Base-by-base conservation (phyloP, 2,888 invertebrate genomes). In the Orchestes rusci region DNA sequence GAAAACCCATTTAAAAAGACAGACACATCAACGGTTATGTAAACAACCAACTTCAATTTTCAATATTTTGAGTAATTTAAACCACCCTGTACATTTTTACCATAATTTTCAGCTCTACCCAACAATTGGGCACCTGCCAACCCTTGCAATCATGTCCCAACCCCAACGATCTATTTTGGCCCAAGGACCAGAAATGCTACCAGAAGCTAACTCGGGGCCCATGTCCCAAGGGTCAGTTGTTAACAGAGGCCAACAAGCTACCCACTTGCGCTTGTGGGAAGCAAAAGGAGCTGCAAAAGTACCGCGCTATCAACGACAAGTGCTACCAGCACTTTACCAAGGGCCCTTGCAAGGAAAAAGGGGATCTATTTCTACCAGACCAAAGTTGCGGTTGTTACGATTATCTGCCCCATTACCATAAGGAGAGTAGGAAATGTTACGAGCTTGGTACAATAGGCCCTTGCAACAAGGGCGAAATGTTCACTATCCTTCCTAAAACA, bases 261-360 rank as follows among this genome's bases (percentile, higher is more conserved):
- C 78, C 84, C 0, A 74, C 75, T 50, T 89, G 89, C 62, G 74
- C 69, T 65, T 67, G 65, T 51, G 58, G 56, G 40, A 58, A 63
- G 34, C 45, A 58, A 23, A 51, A 54, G 4, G 63, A 65, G 45
- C 13, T 77, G 76, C 12, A 17, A 23, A 19, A 16, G n/a, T 64
- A 60, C 34, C 55, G 57, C 17, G 39, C 34, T 36, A 48, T 67
- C 65, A 72, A 65, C 4, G 74, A 79, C n/a, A 77, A 82, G 1
- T 90, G 90, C 61, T 83, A 85, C 62, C 81, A 85, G 53, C 85
- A 86, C 61, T 88, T 81, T 65, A 83, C 86, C 0, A 73, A 75
- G 52, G 90, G 90, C 0, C 89, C 89, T 0, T 90, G 90, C 60
- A 76, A 77, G 43, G 79, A 80, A 53, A 73, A 73, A 4, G 90